phyloP scores from a whole-genome alignment of 2,113 vertebrate species.

The Poecilia latipinna region DNA sequence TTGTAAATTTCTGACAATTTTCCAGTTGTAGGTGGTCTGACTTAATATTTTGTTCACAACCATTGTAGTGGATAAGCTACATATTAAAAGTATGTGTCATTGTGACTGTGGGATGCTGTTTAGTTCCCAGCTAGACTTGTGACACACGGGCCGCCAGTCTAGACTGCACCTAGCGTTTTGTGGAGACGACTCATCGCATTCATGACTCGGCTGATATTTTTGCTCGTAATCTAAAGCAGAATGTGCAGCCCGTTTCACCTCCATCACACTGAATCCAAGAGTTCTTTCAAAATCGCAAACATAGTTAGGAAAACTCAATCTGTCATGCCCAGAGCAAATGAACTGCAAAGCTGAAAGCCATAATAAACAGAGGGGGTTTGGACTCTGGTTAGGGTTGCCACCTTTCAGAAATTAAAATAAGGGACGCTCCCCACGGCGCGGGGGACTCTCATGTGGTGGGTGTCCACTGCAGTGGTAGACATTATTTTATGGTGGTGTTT shows the following conservation, averaged over 20 bases:
- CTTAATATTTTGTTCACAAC: not conserved
- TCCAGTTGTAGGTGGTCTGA: not conserved
- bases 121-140: not conserved
- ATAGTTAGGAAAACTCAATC: slow-evolving; percentile 50
- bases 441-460: no score
- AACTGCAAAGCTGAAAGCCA: slow-evolving; percentile 32
- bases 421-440: no score
- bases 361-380: slow-evolving; percentile 54
- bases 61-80: not conserved
- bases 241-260: slow-evolving; percentile 30
- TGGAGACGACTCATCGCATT: not conserved
- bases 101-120: not conserved
- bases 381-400: slow-evolving; percentile 6
- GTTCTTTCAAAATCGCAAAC: slow-evolving; percentile 50
- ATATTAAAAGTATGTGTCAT: not conserved
- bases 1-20: not conserved
- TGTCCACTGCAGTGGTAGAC: no score
- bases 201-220: not conserved
- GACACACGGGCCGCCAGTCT: no score
- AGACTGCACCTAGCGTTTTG: no score
- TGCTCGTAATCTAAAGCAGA: not conserved
- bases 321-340: slow-evolving; percentile 30
- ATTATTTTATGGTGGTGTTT: no score
- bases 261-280: slow-evolving; percentile 44
- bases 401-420: no score